Evolutionary conservation across 2,888 invertebrate species (phyloP).

Genomic region (Quadriops clusia): DNA sequence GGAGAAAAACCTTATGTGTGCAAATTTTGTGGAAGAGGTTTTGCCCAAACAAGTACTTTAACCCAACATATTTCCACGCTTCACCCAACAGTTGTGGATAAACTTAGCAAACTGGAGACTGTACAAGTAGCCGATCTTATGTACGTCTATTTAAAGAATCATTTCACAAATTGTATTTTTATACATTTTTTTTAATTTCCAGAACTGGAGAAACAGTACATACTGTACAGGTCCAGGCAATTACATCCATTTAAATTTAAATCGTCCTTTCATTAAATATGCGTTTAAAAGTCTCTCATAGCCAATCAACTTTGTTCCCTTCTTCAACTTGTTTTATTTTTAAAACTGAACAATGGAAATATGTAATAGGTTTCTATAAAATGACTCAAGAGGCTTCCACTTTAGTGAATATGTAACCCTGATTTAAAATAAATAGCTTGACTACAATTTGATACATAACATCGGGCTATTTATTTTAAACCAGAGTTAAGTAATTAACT

Average conservation of each 20-base stretch:
- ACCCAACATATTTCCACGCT: constrained; percentile 27
- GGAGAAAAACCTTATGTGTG: constrained; percentile 29
- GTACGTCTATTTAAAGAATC: constrained; percentile 27
- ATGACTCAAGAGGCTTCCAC: too few species aligned
- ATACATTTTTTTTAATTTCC: constrained; percentile 15
- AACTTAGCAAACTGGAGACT: constrained; percentile 26
- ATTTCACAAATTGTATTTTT: constrained; percentile 1
- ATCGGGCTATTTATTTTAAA: too few species aligned
- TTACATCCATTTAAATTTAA: constrained; percentile 10
- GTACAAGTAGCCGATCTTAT: constrained; percentile 32
- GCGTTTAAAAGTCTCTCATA: too few species aligned
- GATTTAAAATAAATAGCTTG: too few species aligned
- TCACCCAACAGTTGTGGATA: constrained; percentile 14
- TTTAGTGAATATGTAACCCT: too few species aligned
- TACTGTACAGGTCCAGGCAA: constrained; percentile 28
- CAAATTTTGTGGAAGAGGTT: constrained; percentile 31
- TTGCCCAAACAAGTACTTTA: constrained; percentile 25
- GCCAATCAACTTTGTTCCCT: too few species aligned
- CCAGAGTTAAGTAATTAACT: too few species aligned
- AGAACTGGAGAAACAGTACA: constrained; percentile 26
- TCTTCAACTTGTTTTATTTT: too few species aligned
- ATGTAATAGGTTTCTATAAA: too few species aligned
- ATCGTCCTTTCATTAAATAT: too few species aligned
- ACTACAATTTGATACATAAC: too few species aligned
- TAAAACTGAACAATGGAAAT: too few species aligned